phyloP scores from a whole-genome alignment of 2,888 invertebrate genomes.

The Neuroscelio doddi region DNA sequence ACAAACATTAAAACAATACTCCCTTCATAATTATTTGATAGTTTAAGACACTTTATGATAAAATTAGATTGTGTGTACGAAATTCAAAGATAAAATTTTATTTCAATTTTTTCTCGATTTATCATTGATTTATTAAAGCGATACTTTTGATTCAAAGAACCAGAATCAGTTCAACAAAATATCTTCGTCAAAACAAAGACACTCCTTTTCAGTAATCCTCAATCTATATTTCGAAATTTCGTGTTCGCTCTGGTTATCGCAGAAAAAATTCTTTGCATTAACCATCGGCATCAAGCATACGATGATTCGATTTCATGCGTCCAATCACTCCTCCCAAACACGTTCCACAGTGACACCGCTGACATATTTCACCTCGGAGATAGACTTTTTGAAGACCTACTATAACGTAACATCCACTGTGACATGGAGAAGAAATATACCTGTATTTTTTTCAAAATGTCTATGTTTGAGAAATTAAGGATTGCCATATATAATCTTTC shows the following conservation, averaged over 20 bases:
- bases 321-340: constrained; percentile 34
- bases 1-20: no score
- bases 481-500: constrained; percentile 22
- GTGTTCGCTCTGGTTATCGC: not conserved
- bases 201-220: not conserved
- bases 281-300: constrained; percentile 19
- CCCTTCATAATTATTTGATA: no score
- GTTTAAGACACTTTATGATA: no score
- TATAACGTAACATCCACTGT: constrained; percentile 4
- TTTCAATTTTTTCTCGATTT: no score
- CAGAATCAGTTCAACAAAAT: no score
- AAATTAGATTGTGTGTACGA: no score
- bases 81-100: no score
- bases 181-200: constrained; percentile 2
- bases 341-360: constrained; percentile 39
- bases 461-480: constrained; percentile 4
- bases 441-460: not conserved
- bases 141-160: no score
- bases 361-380: constrained; percentile 25
- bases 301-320: constrained; percentile 38
- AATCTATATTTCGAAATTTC: constrained; percentile 15
- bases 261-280: constrained; percentile 17
- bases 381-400: not conserved
- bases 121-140: no score
- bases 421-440: not conserved